Evolutionary conservation across 2,113 vertebrate genomes (phyloP).

Genomic region (Elachura formosa): DNA sequence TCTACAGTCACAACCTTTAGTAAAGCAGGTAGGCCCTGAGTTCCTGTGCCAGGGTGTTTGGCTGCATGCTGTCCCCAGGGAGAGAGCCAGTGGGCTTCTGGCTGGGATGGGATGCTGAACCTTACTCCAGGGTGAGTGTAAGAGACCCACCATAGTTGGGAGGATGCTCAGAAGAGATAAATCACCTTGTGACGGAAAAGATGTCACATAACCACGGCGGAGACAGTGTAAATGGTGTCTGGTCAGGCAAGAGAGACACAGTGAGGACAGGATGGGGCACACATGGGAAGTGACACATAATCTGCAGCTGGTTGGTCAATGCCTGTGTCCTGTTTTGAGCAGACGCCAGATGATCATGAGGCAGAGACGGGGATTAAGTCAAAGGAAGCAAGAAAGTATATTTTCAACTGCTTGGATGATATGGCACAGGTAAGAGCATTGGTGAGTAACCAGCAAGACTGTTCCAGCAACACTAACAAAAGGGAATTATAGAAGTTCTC

Average conservation of each 20-base stretch:
- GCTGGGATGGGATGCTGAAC: background rate
- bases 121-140: fast-evolving
- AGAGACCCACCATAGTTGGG: background rate
- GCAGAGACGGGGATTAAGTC: conserved; percentile 95
- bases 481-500: background rate
- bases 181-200: background rate
- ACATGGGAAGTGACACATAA: background rate
- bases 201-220: fast-evolving
- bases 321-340: conserved; percentile 53
- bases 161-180: background rate
- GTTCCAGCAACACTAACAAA: background rate
- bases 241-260: background rate
- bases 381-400: conserved; percentile 96
- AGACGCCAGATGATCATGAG: conserved; percentile 95
- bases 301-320: background rate
- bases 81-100: background rate
- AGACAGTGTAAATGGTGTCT: background rate
- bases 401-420: conserved; percentile 97
- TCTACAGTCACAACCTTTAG: background rate
- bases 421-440: conserved; percentile 89
- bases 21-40: background rate
- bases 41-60: background rate
- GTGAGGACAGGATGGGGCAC: background rate
- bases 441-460: background rate
- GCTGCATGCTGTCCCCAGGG: background rate